Evolutionary conservation across 1,140 invertebrate species (phyloP), one percentile per base, ranked within the genome.

Genomic region (Hermetia illucens): DNA sequence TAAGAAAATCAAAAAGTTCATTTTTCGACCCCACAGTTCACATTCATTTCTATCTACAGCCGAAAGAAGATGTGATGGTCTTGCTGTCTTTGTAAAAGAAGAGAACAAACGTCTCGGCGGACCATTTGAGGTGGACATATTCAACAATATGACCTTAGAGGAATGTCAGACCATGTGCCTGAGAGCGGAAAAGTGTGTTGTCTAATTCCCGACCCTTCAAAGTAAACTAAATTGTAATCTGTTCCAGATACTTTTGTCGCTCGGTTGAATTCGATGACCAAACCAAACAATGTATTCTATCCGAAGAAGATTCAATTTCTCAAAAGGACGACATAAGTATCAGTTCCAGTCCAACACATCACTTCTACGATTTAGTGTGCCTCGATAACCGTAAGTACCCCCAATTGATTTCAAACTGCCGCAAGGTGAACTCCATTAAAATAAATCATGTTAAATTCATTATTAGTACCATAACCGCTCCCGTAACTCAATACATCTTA

Each of bases 231-330:
- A 33, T 37, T 22, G 34, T 47, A 52, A 55, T 47, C 22, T 16
- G 32, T 56, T 61, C 24, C 46, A 81, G 79, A 53, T 82, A 88
- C 55, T 86, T 87, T 48, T 90, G 85, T 55, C 77, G 85, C 17
- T 87, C 86, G 5, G 77, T 91, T n/a, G 84, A 88, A 50, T 90
- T 84, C 51, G 84, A 91, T 49, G 82, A 86, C 41, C 77, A 83
- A 64, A 83, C 79, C 1, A 73, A 76, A 43, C 75, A 82, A 39
- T 92, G 88, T 44, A 77, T 84, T 4, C 69, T 91, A 6, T 88
- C 82, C 1, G 85, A 89, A 57, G 87, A 92, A 59, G 86, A 91
- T 56, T 87, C 83, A 0, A 74, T 84, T 6, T 87, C 83, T 0
- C 82, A 86, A 52, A 82, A 82, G 53, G 80, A 86, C 50, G 81